Base-by-base conservation (phyloP, 2,113 vertebrate genomes). In the Ceyx melanurus region DNA sequence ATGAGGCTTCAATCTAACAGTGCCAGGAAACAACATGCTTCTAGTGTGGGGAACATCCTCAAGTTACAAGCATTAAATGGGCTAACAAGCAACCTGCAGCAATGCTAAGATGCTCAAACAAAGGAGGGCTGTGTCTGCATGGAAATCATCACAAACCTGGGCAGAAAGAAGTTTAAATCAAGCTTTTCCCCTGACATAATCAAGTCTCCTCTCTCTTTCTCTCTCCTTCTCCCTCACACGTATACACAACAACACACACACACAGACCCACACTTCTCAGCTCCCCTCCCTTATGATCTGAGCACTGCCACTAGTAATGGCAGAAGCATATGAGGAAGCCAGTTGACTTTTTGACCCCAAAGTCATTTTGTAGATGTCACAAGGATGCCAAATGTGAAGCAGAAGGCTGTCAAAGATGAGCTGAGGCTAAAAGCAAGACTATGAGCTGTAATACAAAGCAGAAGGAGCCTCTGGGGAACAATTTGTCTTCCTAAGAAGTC, bases 401-500 rank as follows among this genome's bases (percentile, higher is more conserved):
- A 97, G 97, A 98, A 98, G 97, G 95, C 95, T 97, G 97, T 98
- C 98, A 97, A 97, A 98, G 98, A 97, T 92, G 93, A 97, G 96
- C 93, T 94, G 97, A 90, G 96, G 97, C 96, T 96, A 95, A 91
- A 97, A 97, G 84, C 90, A 96, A 94, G 96, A 97, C 97, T 98
- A 96, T 97, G 96, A 98, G 97, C 96, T 97, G 97, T 97, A 97
- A 96, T 78, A 96, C 96, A 98, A 98, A 98, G 98, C 98, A 98
- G 97, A 98, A 97, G 97, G 96, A 87, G 96, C 91, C 99, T 97
- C 98, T 48, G 13, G 98, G 98, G 99, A 98, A 87, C 97, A 90
- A 99, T 99, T 97, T 86, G 81, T 99, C 98, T 98, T 98, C 96
- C 94, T 54, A 87, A 97, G 95, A 95, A 98, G 97, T 95, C 98